Base-by-base conservation (phyloP, 2,888 invertebrate species). In the Nemapogon koenigi region DNA sequence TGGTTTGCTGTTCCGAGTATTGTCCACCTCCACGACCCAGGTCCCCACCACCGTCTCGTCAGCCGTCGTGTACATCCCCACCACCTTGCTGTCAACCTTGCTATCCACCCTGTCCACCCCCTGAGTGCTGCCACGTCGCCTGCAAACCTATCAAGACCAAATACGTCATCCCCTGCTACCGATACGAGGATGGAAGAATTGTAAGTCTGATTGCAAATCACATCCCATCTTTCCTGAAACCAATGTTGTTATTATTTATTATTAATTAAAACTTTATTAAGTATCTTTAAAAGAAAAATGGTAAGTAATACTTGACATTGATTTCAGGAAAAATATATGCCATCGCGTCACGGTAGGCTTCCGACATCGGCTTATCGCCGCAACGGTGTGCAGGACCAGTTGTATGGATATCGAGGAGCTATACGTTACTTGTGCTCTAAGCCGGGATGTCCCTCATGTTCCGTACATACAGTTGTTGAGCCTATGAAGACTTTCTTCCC, bases 281-380 rank as follows among this genome's bases (percentile, higher is more conserved):
- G n/a, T n/a, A n/a, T n/a, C n/a, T n/a, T n/a, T n/a, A n/a, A n/a
- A n/a, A n/a, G n/a, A n/a, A n/a, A n/a, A n/a, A n/a, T n/a, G n/a
- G n/a, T n/a, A n/a, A n/a, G n/a, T n/a, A n/a, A n/a, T n/a, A 53
- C 53, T 52, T 53, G 52, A 57, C 64, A 59, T 73, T 75, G 62
- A 66, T 72, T 78, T 64, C 70, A 76, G 76, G 76, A 78, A 72
- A 73, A 52, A 52, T 75, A 70, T 52, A 69, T 71, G 66, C 71
- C 72, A 31, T 66, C 67, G 39, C 56, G 59, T 45, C 62, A 62
- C 41, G 75, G 75, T 63, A 64, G 62, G 49, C 67, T 75, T 30
- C 73, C 72, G 15, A 51, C 46, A 45, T 58, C 71, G 41, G 73
- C 63, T 40, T 75, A 70, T 53, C 51, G 58, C 43, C 58, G 68